These are phyloP conservation scores for Steinernema feltiae DNA, from an alignment of 1,140 invertebrate species.

Conservation along the genomic window DNA sequence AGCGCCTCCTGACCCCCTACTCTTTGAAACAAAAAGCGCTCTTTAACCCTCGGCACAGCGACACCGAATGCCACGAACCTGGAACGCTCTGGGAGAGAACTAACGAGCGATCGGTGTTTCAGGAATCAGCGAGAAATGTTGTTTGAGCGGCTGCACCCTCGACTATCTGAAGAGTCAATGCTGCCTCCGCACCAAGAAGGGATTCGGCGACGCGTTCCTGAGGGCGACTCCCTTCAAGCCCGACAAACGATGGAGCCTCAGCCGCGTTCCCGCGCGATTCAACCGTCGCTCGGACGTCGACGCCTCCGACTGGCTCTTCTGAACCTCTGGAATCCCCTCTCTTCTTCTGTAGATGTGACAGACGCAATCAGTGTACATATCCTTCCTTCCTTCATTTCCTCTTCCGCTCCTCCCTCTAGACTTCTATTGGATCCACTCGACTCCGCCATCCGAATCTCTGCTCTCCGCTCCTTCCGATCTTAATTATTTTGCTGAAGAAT, in stretches of 20 bases:
- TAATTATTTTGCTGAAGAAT: not conserved
- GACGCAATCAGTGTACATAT: not conserved
- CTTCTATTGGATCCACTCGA: not conserved
- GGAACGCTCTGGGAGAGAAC: not conserved
- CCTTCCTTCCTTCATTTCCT: not conserved
- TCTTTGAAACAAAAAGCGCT: too few species aligned
- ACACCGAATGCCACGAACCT: not conserved
- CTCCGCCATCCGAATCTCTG: not conserved
- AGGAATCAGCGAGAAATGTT: conserved; percentile 8
- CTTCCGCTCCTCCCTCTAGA: not conserved
- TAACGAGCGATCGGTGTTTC: not conserved
- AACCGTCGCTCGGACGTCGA: not conserved
- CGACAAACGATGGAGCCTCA: not conserved
- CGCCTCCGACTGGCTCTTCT: not conserved
- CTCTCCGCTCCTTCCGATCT: not conserved
- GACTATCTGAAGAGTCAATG: conserved; percentile 1
- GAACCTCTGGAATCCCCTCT: not conserved
- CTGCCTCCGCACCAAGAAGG: conserved; percentile 10
- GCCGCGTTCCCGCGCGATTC: not conserved
- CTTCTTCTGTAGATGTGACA: not conserved
- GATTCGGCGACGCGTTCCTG: not conserved
- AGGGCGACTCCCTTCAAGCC: conserved; percentile 7
- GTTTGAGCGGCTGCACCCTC: not conserved
- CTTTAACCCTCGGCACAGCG: not conserved
- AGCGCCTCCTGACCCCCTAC: too few species aligned